Evolutionary conservation across 2,113 vertebrate genomes (phyloP).

Genomic region (Mellivora capensis): DNA sequence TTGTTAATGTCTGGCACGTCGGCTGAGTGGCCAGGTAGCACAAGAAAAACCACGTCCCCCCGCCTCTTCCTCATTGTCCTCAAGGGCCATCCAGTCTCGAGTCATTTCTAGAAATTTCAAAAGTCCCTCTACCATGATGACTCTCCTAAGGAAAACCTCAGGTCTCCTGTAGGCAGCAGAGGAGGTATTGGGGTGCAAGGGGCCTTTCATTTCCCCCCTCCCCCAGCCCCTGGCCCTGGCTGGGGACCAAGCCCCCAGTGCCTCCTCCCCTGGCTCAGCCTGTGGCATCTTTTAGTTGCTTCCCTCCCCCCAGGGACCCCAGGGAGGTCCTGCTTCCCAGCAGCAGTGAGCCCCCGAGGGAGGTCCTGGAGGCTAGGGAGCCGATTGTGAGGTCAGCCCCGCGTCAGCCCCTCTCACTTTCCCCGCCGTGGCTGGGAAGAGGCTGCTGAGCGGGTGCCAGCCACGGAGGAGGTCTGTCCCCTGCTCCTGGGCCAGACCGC

Average conservation of each 20-base stretch:
- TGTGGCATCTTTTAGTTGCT: neutral
- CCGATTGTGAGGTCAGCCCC: constrained; percentile 58
- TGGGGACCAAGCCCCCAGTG: neutral
- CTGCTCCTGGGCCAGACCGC: constrained; percentile 69
- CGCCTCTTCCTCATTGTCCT: neutral
- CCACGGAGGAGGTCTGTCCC: constrained; percentile 71
- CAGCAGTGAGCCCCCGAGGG: neutral
- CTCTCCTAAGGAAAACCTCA: neutral
- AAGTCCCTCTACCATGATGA: neutral
- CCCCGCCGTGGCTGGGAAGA: constrained; percentile 49
- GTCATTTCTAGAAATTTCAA: neutral
- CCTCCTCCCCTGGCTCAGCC: neutral
- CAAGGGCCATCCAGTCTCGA: neutral
- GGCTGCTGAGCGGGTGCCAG: constrained; percentile 65
- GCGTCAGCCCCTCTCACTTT: constrained; percentile 62
- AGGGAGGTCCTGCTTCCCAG: constrained; percentile 47
- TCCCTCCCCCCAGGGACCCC: neutral
- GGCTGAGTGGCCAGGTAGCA: neutral
- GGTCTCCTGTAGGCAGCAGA: neutral
- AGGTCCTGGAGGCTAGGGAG: neutral
- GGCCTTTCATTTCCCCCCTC: neutral
- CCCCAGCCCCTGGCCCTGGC: neutral
- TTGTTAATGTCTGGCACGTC: rapidly evolving
- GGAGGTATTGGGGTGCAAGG: neutral
- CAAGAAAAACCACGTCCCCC: neutral